phyloP scores from a whole-genome alignment of 2,888 invertebrate genomes.

The Torymus aiolomorphi region DNA sequence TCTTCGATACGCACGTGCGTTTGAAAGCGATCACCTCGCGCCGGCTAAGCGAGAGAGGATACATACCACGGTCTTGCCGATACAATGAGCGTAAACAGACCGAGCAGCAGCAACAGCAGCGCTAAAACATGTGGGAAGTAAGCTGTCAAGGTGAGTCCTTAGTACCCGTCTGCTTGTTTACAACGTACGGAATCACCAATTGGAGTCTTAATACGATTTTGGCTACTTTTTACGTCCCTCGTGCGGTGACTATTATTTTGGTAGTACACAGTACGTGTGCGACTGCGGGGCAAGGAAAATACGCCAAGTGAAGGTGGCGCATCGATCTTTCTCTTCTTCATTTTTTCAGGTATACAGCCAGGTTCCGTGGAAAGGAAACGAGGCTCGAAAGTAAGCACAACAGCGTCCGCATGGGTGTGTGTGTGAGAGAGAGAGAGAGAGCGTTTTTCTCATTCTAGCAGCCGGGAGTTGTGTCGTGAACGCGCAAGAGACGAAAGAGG shows the following conservation, averaged over 20 bases:
- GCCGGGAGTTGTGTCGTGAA: background rate
- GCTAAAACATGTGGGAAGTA: background rate
- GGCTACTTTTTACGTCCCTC: too few species aligned
- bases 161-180: too few species aligned
- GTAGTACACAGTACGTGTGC: too few species aligned
- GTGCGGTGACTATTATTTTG: too few species aligned
- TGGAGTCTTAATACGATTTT: too few species aligned
- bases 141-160: slow-evolving; percentile 8
- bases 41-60: background rate
- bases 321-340: background rate
- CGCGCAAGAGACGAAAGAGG: too few species aligned
- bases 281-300: background rate
- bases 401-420: too few species aligned
- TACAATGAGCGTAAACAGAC: too few species aligned
- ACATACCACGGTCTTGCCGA: background rate
- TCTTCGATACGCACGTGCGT: slow-evolving; percentile 43
- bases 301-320: background rate
- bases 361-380: slow-evolving; percentile 9
- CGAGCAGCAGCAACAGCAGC: too few species aligned
- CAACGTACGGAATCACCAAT: too few species aligned
- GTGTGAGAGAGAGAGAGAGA: slow-evolving; percentile 15
- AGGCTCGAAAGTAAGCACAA: background rate
- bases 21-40: slow-evolving; percentile 24
- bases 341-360: slow-evolving; percentile 6
- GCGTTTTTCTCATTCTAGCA: slow-evolving; percentile 19